Conservation (phyloP, 2,113 vertebrate genomes). For the Macquaria ambigua region DNA sequence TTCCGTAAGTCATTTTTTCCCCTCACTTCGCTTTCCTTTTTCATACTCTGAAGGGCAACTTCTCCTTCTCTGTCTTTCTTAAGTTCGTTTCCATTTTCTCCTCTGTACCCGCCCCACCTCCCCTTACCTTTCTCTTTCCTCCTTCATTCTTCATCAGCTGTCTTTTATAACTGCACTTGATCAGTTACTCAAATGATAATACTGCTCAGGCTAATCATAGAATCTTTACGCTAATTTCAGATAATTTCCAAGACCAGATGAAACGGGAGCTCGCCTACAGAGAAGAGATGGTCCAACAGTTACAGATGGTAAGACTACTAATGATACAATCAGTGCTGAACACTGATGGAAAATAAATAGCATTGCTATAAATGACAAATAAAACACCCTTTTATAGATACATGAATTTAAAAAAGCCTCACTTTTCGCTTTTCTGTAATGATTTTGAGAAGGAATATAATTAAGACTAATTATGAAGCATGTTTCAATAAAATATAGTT, state of each 20-base stretch:
- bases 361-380: constrained; percentile 46
- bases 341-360: constrained; percentile 45
- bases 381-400: constrained; percentile 38
- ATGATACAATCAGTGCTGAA: constrained; percentile 53
- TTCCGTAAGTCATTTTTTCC: constrained; percentile 90
- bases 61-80: constrained; percentile 28
- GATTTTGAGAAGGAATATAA: constrained; percentile 34
- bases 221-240: constrained; percentile 76
- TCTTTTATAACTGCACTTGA: background rate
- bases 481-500: constrained; percentile 21
- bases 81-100: background rate
- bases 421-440: constrained; percentile 13
- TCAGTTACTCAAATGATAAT: constrained; percentile 28
- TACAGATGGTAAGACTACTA: constrained; percentile 91
- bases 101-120: background rate
- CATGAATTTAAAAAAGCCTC: constrained; percentile 22
- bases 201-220: constrained; percentile 17
- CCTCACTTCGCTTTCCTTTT: background rate
- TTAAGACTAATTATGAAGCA: constrained; percentile 49
- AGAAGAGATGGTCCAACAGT: constrained; percentile 98
- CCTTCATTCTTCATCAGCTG: background rate
- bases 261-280: constrained; percentile 97
- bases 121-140: background rate
- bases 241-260: constrained; percentile 99
- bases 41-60: constrained; percentile 22